Base-by-base conservation (phyloP, 1,140 invertebrate genomes). In the Zaprionus davidi region DNA sequence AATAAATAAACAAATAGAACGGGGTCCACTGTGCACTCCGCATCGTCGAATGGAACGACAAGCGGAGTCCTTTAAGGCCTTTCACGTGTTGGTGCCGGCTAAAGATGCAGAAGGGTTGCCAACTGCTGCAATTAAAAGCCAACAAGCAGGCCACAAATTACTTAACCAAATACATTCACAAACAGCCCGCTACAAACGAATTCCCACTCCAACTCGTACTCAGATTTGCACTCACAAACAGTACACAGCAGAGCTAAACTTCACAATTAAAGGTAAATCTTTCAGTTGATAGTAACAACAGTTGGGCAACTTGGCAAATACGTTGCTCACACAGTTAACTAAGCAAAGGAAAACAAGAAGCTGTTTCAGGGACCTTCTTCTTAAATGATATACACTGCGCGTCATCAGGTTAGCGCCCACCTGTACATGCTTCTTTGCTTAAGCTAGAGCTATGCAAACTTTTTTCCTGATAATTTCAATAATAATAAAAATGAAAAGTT, bases 41-140 rank as follows among this genome's bases (percentile, higher is more conserved):
- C 1, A 22, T 51, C 11, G 46, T 2, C 41, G 15, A 44, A 44
- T n/a, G 6, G 1, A 44, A 44, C 41, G 41, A 44, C n/a, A 17
- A 17, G n/a, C 41, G n/a, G n/a, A 46, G 41, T 24, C 41, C n/a
- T 46, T 46, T 15, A 46, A 46, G 41, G 17, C 20, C 46, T 24
- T 51, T 51, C 20, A 13, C 46, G 22, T 24, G 46, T 51, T 51
- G 20, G 20, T 13, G 9, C 46, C 41, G 46, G 11, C 11, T 9
- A 22, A 51, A 49, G 26, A 26, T 9, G 62, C 17, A 36, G 46
- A n/a, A 58, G 71, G 71, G 49, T 76, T 57, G 26, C 34, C 34
- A 41, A 53, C 22, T 67, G n/a, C 64, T 31, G 31, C 64, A 67
- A 67, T 49, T 20, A 64, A 78, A 71, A 76, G 56, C 34, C 31